These are phyloP conservation scores for Drosophila parvula DNA, from an alignment of 1,140 invertebrate species.

Conservation along the genomic window DNA sequence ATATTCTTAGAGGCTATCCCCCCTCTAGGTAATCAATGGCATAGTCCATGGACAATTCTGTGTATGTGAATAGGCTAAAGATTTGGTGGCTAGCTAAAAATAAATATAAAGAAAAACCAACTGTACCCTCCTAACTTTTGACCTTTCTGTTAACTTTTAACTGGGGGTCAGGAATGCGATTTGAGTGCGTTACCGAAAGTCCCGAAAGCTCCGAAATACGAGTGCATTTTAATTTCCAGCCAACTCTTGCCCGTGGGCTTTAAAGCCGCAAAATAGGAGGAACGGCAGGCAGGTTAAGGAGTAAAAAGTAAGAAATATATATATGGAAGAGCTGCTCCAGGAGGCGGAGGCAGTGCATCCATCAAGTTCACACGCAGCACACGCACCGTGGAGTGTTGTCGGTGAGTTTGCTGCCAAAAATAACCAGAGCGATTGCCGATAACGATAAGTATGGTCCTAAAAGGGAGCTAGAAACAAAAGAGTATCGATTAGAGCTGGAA, in stretches of 20 bases:
- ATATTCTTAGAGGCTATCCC: neutral
- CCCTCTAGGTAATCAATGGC: neutral
- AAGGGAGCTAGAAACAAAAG: no score
- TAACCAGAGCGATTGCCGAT: neutral
- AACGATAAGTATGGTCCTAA: no score
- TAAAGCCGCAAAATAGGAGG: neutral
- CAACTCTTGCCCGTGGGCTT: constrained; percentile 54
- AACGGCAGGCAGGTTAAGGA: neutral
- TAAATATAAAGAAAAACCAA: neutral
- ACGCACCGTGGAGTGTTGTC: constrained; percentile 32
- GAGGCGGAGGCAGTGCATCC: constrained; percentile 72
- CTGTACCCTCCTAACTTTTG: neutral
- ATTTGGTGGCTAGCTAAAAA: constrained; percentile 28
- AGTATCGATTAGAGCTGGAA: no score
- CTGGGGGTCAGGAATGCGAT: constrained; percentile 10
- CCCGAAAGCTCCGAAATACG: constrained; percentile 17
- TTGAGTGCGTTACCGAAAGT: constrained; percentile 11
- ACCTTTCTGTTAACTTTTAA: constrained; percentile 11
- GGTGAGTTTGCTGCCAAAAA: neutral
- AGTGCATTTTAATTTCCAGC: constrained; percentile 68
- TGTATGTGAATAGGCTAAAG: neutral
- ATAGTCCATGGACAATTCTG: neutral
- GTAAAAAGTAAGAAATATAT: neutral
- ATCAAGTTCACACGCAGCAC: constrained; percentile 77
- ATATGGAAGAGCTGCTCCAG: neutral